phyloP scores from a whole-genome alignment of 1,140 invertebrate genomes.

The Grapholita molesta region DNA sequence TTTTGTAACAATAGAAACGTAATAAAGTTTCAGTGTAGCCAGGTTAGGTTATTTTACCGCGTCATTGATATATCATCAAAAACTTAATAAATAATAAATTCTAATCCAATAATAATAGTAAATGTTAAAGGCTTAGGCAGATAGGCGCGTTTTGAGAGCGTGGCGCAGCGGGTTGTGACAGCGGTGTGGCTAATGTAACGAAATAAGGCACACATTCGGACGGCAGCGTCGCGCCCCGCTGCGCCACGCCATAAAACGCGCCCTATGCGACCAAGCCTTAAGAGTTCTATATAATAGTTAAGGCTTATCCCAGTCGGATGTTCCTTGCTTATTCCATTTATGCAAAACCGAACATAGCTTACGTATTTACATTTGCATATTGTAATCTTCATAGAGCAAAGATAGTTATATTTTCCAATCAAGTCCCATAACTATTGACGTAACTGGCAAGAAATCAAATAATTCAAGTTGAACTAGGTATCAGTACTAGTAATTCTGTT shows the following conservation, averaged over 20 bases:
- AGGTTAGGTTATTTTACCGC: no score
- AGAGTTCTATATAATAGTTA: not conserved
- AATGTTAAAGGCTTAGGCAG: no score
- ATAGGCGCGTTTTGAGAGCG: no score
- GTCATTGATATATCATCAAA: no score
- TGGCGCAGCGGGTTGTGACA: no score
- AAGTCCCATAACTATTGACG: slow-evolving; percentile 31
- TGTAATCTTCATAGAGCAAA: not conserved
- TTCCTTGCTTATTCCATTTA: not conserved
- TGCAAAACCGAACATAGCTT: not conserved
- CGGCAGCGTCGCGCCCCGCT: no score
- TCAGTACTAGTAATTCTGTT: not conserved
- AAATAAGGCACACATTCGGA: no score
- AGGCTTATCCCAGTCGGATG: not conserved
- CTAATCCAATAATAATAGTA: no score
- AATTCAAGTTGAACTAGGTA: slow-evolving; percentile 23
- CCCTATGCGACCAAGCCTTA: no score
- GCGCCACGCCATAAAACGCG: no score
- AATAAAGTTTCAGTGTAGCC: not conserved
- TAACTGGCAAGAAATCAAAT: slow-evolving; percentile 35
- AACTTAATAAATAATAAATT: no score
- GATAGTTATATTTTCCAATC: slow-evolving; percentile 44
- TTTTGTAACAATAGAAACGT: not conserved
- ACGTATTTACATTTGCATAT: not conserved
- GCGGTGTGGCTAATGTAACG: no score